phyloP scores from a whole-genome alignment of 2,797 vertebrate genomes.

The Girardinus metallicus region DNA sequence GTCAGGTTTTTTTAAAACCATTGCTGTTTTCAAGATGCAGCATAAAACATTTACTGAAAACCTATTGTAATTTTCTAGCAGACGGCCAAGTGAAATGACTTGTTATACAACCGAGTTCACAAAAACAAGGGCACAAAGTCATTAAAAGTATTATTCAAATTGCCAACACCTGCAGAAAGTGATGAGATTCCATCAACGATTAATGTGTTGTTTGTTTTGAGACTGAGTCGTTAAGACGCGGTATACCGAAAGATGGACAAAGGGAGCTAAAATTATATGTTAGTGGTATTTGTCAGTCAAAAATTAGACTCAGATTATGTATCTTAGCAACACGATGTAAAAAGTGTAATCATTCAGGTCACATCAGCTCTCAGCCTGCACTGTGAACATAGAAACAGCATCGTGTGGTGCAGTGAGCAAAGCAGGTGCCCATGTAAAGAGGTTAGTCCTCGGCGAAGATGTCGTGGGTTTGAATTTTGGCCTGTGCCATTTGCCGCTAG shows the following conservation, averaged over 20 bases:
- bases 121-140: not conserved
- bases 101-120: not conserved
- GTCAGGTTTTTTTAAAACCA: not conserved
- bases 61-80: not conserved
- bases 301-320: constrained; percentile 1
- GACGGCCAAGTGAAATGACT: not conserved
- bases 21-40: not conserved
- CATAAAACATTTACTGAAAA: not conserved
- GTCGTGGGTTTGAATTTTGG: not conserved
- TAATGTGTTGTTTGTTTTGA: not conserved
- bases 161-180: not conserved
- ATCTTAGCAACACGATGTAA: not conserved
- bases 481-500: not conserved
- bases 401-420: not conserved
- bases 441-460: not conserved
- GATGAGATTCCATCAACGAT: not conserved
- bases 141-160: not conserved
- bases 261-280: not conserved
- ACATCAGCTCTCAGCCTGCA: not conserved
- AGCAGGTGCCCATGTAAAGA: not conserved
- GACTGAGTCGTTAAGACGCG: not conserved
- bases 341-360: constrained; percentile 6
- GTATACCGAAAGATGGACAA: not conserved
- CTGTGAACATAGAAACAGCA: not conserved
- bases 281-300: not conserved